These are phyloP conservation scores for Gephyroberyx darwinii DNA, from an alignment of 2,797 vertebrate genomes.

Conservation along the genomic window DNA sequence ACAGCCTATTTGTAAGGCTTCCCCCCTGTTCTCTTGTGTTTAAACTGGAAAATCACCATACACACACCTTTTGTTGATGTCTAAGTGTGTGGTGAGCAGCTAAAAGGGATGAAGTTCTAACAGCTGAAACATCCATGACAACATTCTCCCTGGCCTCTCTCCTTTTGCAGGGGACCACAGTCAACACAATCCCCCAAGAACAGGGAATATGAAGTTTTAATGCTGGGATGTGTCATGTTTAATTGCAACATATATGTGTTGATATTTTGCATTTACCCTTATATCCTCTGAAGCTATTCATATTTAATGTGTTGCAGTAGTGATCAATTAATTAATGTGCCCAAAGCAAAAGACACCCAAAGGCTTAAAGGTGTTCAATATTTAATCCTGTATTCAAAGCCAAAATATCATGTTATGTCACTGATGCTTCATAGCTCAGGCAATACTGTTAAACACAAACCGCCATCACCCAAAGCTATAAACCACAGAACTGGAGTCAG, in stretches of 20 bases:
- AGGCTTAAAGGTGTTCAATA: conserved; percentile 4
- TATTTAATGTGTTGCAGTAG: conserved; percentile 44
- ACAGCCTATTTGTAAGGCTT: conserved; percentile 65
- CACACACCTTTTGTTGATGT: conserved; percentile 66
- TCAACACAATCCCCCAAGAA: conserved; percentile 8
- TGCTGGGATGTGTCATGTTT: conserved; percentile 30
- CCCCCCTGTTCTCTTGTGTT: conserved; percentile 56
- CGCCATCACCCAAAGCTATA: not conserved
- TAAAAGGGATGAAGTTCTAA: conserved; percentile 51
- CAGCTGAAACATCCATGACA: conserved; percentile 43
- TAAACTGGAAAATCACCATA: conserved; percentile 70
- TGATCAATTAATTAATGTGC: conserved; percentile 25
- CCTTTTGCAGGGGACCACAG: conserved; percentile 23
- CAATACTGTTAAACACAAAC: conserved; percentile 7
- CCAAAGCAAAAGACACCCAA: conserved; percentile 20
- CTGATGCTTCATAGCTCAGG: not conserved
- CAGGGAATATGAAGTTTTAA: conserved; percentile 26
- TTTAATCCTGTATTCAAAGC: not conserved
- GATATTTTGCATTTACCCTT: conserved; percentile 2
- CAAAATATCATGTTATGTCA: not conserved
- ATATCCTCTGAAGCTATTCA: conserved; percentile 25
- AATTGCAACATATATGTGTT: conserved; percentile 25
- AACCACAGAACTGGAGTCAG: not conserved
- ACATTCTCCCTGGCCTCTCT: conserved; percentile 39
- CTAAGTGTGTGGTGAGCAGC: conserved; percentile 58